These are phyloP conservation scores for Chaetogeoica ovagalla DNA, from an alignment of 2,888 invertebrate species.

Conservation along the genomic window DNA sequence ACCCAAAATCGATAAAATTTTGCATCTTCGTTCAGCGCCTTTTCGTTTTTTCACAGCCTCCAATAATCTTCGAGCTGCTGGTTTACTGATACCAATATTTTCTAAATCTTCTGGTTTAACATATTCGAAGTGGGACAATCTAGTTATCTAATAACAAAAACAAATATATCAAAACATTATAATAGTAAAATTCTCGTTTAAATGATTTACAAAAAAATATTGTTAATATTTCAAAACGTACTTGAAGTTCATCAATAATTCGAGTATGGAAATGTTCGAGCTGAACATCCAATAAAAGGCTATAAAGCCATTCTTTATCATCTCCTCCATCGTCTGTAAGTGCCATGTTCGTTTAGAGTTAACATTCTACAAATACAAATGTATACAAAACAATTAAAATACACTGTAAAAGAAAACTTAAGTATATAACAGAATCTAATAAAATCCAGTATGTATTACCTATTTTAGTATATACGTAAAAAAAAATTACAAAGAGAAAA, in stretches of 20 bases:
- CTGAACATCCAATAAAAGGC: slow-evolving; percentile 85
- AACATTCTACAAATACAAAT: slow-evolving; percentile 1
- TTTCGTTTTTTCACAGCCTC: slow-evolving; percentile 90
- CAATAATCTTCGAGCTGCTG: slow-evolving; percentile 84
- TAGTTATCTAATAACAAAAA: slow-evolving; percentile 70
- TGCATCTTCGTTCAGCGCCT: slow-evolving; percentile 79
- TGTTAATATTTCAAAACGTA: slow-evolving; percentile 58
- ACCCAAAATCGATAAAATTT: slow-evolving; percentile 66
- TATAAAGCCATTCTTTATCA: slow-evolving; percentile 80
- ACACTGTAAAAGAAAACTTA: background rate
- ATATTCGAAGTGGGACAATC: slow-evolving; percentile 94
- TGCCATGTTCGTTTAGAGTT: slow-evolving; percentile 12
- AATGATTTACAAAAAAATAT: background rate
- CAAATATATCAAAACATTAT: slow-evolving; percentile 10
- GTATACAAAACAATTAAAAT: background rate
- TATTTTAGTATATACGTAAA: background rate
- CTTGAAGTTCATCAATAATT: slow-evolving; percentile 89
- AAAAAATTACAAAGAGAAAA: slow-evolving; percentile 33
- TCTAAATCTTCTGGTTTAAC: slow-evolving; percentile 94
- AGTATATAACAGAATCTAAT: background rate
- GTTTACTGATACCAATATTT: slow-evolving; percentile 90
- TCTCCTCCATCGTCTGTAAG: slow-evolving; percentile 61
- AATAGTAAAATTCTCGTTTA: background rate
- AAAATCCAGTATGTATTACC: background rate
- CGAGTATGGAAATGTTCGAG: slow-evolving; percentile 86